A percentile compares a stretch with the other conserved stretches of the same genome.
These are phyloP conservation scores for Brachirus orientalis DNA, from an alignment of 2,113 vertebrate species.

Conservation along the genomic window DNA sequence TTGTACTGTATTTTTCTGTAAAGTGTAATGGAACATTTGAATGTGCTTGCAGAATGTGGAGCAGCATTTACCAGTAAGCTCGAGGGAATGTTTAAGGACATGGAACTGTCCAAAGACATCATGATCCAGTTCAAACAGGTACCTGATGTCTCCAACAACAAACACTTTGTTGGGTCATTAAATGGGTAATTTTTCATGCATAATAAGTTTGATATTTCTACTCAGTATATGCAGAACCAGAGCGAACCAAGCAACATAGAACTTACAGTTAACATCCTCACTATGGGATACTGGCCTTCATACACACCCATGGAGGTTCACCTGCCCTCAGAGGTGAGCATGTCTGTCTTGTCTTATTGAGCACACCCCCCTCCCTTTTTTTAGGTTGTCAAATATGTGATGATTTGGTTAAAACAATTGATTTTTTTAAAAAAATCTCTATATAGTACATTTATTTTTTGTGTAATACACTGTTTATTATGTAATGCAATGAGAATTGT, in stretches of 20 bases:
- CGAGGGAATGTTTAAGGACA: constrained; percentile 99
- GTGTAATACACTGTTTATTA: no score
- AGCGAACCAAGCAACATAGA: constrained; percentile 98
- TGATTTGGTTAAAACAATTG: no score
- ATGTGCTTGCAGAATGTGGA: constrained; percentile 89
- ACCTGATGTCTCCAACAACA: neutral
- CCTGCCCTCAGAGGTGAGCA: constrained; percentile 91
- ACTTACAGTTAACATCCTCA: constrained; percentile 97
- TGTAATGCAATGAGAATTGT: no score
- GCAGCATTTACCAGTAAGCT: constrained; percentile 99
- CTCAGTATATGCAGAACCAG: constrained; percentile 97
- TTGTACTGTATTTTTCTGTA: no score
- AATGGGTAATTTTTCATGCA: neutral
- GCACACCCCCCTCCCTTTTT: no score
- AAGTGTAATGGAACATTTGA: no score
- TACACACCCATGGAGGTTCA: constrained; percentile 99
- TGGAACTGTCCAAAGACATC: constrained; percentile 99
- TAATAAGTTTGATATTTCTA: constrained; percentile 6
- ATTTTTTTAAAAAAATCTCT: no score
- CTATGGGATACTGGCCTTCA: constrained; percentile 99
- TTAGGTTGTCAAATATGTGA: no score
- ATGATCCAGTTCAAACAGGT: constrained; percentile 99
- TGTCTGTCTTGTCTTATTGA: no score
- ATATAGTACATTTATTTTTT: no score
- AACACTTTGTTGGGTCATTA: neutral